Percentiles rank a stretch among this genome's conserved stretches.
Evolutionary conservation across 35 echinoderm and acorn worm species (phyloP).

Genomic region (Stichopus chloronotus): DNA sequence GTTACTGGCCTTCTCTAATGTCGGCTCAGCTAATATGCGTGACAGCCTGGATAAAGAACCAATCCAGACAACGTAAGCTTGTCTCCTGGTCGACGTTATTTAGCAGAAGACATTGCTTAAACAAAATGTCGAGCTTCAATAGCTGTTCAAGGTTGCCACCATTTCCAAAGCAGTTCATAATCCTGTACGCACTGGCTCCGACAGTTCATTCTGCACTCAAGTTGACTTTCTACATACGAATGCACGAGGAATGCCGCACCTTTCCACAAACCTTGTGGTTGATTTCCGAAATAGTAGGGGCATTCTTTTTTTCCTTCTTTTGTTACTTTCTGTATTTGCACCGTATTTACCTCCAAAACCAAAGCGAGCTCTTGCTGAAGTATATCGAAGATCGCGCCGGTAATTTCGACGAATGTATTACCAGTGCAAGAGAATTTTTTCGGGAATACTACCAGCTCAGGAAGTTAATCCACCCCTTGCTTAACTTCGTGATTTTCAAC

Average conservation of each 20-base stretch:
- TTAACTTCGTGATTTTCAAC: conserved; percentile 11
- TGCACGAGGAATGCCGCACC: not conserved
- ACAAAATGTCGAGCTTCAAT: not conserved
- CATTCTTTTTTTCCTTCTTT: conserved; percentile 17
- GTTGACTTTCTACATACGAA: not conserved
- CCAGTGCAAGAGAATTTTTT: not conserved
- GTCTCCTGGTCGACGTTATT: not conserved
- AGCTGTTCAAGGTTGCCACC: too few relatives aligned
- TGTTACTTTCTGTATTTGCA: conserved; percentile 17
- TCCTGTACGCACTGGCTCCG: not conserved
- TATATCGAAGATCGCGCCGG: not conserved
- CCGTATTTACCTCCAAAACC: not conserved
- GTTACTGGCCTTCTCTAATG: not conserved
- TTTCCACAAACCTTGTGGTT: not conserved
- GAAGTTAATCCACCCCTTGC: not conserved
- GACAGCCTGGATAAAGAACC: not conserved
- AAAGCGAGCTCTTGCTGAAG: not conserved
- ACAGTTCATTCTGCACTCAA: not conserved
- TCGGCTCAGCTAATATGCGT: not conserved
- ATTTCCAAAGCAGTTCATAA: not conserved
- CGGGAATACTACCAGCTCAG: conserved; percentile 17
- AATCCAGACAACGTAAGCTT: too few relatives aligned
- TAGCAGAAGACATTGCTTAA: not conserved
- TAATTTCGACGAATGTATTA: not conserved
- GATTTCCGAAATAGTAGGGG: conserved; percentile 3